Evolutionary conservation across 2,888 invertebrate genomes (phyloP), one percentile per base, ranked within the genome.

Genomic region (Lingula anatina): DNA sequence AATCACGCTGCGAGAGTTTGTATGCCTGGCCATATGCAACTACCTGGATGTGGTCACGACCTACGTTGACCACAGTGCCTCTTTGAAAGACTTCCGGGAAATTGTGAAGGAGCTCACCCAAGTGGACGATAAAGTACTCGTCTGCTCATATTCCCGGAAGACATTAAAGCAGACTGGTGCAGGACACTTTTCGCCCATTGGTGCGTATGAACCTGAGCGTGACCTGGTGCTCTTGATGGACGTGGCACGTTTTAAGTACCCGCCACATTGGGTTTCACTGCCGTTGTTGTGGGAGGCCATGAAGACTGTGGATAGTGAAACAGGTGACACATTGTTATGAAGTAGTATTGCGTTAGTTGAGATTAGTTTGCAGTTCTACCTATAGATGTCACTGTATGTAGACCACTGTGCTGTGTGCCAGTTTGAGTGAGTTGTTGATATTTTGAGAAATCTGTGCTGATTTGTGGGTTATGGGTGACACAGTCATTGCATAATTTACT

Each of bases 231-330:
- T 78, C 31, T 68, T 78, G 23, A 52, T 78, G 54, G 78, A 78
- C 57, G 75, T 75, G 0, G 78, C 78, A 4, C 56, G 78, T 46
- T 78, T 77, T 62, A 78, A 78, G 55, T 76, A 77, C 54, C 74
- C 75, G 3, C 75, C 76, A 4, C 75, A 77, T 52, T 77, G 76
- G 77, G 68, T 77, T 1, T 51, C 67, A 0, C 44, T 76, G 12
- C 40, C 58, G 4, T 50, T 60, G 3, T 56, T 78, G n/a, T 72
- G 64, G 47, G 48, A 68, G 38, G 70, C 77, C 2, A 73, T 78
- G 71, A 56, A 63, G 44, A 60, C 64, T 1, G 23, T 66, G 1
- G 78, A 77, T 51, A 39, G 52, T 2, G 57, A 63, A 3, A 71
- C 74, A 53, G 66, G 67, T 63, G 51, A 43, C 28, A n/a, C n/a